Evolutionary conservation across 2,888 invertebrate species (phyloP), one percentile per base, ranked within the genome.

Genomic region (Tiphia femorata): DNA sequence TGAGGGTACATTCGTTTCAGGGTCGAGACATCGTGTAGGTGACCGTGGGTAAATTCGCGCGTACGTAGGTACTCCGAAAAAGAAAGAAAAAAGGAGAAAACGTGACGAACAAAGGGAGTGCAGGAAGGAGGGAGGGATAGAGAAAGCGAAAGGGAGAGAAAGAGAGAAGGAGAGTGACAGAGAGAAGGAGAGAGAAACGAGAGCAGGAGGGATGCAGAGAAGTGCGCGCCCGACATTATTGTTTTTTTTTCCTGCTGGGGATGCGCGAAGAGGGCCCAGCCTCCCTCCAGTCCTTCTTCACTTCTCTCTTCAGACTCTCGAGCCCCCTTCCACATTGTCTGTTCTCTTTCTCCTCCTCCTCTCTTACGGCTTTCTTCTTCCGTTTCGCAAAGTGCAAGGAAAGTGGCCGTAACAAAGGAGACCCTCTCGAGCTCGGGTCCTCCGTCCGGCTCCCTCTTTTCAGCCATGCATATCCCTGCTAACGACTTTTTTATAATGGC

Each of bases 151-250:
- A 27, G 30, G 19, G 38, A 43, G 10, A 19, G 25, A 20, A 20
- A 29, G 21, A 23, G 12, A n/a, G 25, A 1, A 20, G 25, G 29
- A n/a, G n/a, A 37, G 17, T 8, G 20, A 21, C 20, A 29, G 17
- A 41, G 20, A 25, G 10, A 23, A 19, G 38, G 10, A 48, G 19
- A 38, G 53, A 44, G 50, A 38, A 58, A 54, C 49, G 46, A 51
- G 43, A 60, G 58, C 51, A 52, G 53, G 44, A 57, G 35, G 44
- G 50, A 60, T 57, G 47, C 49, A 14, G 3, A 14, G 12, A 55
- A 60, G 61, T 47, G 50, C 55, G 59, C 58, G 65, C n/a, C n/a
- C 65, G 67, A 67, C 70, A 67, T 66, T 70, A 75, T 75, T 74
- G 68, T 75, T 70, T 68, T 62, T 60, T n/a, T n/a, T n/a, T n/a